Base-by-base conservation (phyloP, 2,888 invertebrate species). In the Hololepta plana region DNA sequence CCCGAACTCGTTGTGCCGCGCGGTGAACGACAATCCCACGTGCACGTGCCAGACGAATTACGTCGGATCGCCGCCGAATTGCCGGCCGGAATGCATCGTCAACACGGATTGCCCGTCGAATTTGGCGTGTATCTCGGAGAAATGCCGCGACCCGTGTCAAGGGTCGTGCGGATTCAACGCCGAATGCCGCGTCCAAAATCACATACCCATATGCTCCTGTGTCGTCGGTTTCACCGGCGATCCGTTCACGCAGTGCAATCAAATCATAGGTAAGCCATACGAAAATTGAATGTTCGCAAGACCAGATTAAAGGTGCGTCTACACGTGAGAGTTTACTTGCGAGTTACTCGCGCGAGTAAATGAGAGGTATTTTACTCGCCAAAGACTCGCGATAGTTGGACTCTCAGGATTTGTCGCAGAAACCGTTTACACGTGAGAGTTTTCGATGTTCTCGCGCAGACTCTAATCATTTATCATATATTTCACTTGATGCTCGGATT, bases 11-110 rank as follows among this genome's bases (percentile, higher is more conserved):
- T 55, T 67, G 40, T 75, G 74, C 40, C 57, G 64, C 43, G 61
- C 59, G 27, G 44, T 61, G 15, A 27, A 29, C 28, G 61, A 59
- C 24, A 55, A 62, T 33, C 69, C 74, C n/a, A 66, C 70, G 1
- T 80, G 79, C 44, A 64, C 68, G 24, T 80, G 79, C 46, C 46
- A 68, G 38, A 57, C 64, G 28, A 64, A 65, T 29, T 79, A 64
- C 45, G 59, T 70, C 31, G 82, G 82, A 29, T 57, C 65, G n/a
- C 77, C 82, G 14, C 79, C 79, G 25, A 67, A 71, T 44, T 82
- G 81, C 42, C 62, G 69, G 41, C 80, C 81, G 3, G 73, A 74
- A 52, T 75, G 74, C 49, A 56, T 67, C 10, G 67, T 69, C 33
- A 74, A 74, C 46, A 68, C 67, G 34, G 74, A 74, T 38, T 76